Evolutionary conservation across 2,113 vertebrate genomes (phyloP), one percentile per base, ranked within the genome.

Genomic region (Chitala chitala): DNA sequence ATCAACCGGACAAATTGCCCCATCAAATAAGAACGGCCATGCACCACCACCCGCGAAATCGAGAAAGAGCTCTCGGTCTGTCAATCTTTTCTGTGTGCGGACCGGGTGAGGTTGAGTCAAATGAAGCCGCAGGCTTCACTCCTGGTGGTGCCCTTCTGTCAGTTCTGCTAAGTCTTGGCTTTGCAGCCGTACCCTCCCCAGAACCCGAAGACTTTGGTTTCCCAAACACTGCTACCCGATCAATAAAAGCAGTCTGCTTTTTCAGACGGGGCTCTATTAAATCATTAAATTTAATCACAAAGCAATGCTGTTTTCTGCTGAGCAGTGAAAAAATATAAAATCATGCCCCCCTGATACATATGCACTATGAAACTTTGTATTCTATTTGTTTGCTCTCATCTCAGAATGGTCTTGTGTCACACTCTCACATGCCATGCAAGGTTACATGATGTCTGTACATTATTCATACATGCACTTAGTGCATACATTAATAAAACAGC

Each of bases 21-120:
- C 59, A 63, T 5, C 54, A 79, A 74, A 54, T 73, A 76, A 80
- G 75, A 77, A 74, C 38, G 72, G 72, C 74, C 51, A 74, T 73
- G 70, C 70, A 74, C 63, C 68, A 77, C 66, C 55, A 82, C 72
- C 78, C 73, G 76, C 38, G 72, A 75, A 83, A 80, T 80, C 53
- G 66, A 83, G 79, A 84, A 78, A 77, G 76, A 78, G 77, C 71
- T 58, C 76, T 76, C 69, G 76, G 79, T 81, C 72, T 79, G 76
- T 79, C 78, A 75, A 51, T 78, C 71, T 53, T 78, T 54, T 77
- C 69, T 36, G 36, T 77, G 72, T 73, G 42, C 71, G 31, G 70
- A 26, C 59, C 40, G 50, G 70, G 51, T 77, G 70, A 73, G 75
- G 50, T 64, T 73, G 79, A 76, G 74, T 77, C 72, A 75, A 81